phyloP scores from a whole-genome alignment of 2,113 vertebrate genomes.

The Tyrannus savana region DNA sequence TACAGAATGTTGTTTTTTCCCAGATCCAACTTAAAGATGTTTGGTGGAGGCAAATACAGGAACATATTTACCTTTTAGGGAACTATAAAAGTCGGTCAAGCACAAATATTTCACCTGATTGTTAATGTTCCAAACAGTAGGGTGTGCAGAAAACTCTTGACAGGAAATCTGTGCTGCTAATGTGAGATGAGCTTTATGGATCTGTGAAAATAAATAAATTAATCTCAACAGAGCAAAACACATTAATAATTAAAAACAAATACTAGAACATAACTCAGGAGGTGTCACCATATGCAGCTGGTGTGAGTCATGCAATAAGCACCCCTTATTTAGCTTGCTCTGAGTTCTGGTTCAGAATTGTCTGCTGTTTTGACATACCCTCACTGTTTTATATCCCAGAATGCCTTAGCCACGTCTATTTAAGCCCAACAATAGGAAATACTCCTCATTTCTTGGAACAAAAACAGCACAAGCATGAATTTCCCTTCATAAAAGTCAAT shows the following conservation, averaged over 20 bases:
- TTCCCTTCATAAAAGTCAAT: background rate
- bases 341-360: background rate
- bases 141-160: background rate
- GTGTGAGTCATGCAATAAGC: background rate
- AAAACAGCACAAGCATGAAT: background rate
- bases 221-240: background rate
- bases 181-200: background rate
- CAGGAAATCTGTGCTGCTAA: background rate
- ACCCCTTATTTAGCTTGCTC: background rate
- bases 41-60: background rate
- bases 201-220: slow-evolving; percentile 1
- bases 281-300: background rate
- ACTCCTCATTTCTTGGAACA: background rate
- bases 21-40: background rate
- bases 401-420: background rate
- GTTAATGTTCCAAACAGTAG: background rate
- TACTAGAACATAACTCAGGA: background rate
- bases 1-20: background rate
- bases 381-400: background rate
- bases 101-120: slow-evolving; percentile 1
- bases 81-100: background rate
- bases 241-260: slow-evolving; percentile 48
- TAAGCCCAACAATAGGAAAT: background rate
- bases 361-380: background rate
- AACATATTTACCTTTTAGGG: background rate